phyloP scores from a whole-genome alignment of 92 coral and sea anemone genomes.

The Palythoa grandiflora region DNA sequence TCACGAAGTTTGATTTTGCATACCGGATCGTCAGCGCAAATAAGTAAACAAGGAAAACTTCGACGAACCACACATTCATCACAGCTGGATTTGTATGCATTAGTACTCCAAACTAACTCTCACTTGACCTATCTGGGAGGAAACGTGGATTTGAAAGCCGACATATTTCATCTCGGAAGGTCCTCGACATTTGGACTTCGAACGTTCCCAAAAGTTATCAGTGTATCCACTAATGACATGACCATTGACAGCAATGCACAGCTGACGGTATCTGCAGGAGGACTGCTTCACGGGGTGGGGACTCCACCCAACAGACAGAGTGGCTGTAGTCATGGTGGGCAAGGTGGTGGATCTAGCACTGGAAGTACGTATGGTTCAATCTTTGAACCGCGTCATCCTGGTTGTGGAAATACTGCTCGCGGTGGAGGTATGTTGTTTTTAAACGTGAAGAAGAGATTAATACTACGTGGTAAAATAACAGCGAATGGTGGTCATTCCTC shows the following conservation, averaged over 20 bases:
- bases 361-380: slow-evolving; percentile 69
- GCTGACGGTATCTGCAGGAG: slow-evolving; percentile 66
- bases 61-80: slow-evolving; percentile 21
- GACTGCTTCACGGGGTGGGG: slow-evolving; percentile 60
- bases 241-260: slow-evolving; percentile 58
- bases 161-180: slow-evolving; percentile 47
- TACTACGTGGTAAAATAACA: slow-evolving; percentile 58
- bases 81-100: slow-evolving; percentile 36
- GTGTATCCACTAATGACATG: slow-evolving; percentile 53
- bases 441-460: slow-evolving; percentile 47
- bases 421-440: slow-evolving; percentile 69
- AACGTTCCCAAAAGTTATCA: slow-evolving; percentile 54
- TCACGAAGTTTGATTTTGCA: slow-evolving; percentile 51
- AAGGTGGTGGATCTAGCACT: slow-evolving; percentile 64
- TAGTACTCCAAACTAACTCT: slow-evolving; percentile 44
- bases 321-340: slow-evolving; percentile 75
- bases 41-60: slow-evolving; percentile 53
- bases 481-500: slow-evolving; percentile 62
- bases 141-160: slow-evolving; percentile 32
- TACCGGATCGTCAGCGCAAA: slow-evolving; percentile 38
- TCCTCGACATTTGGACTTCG: slow-evolving; percentile 23
- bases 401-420: slow-evolving; percentile 67
- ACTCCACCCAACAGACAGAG: slow-evolving; percentile 47
- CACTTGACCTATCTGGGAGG: slow-evolving; percentile 46
- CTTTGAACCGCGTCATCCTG: slow-evolving; percentile 64